Base-by-base conservation (phyloP, 2,797 vertebrate genomes). In the Coranthus polyacanthus region DNA sequence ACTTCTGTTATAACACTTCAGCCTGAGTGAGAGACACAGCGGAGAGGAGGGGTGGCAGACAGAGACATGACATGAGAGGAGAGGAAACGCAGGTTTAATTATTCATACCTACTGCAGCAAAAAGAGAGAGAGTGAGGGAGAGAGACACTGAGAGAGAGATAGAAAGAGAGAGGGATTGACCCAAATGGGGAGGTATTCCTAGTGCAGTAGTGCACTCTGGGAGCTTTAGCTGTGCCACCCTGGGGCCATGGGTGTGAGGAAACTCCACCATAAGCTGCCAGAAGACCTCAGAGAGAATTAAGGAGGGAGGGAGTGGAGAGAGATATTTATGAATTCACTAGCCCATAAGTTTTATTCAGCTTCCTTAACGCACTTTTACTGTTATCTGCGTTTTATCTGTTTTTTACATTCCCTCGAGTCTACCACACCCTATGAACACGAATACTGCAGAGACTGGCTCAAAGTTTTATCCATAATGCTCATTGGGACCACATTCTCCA, bases 1-100 rank as follows among this genome's bases (percentile, higher is more conserved):
- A 93, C 89, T 92, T 91, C 89, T 91, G 89, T 90, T 92, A 87
- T 85, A 91, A 87, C 90, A 86, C 86, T 93, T 91, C 84, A 88
- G 80, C 86, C 83, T 80, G 82, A 89, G 89, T 82, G 87, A 89
- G 88, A 86, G 83, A 83, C 81, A 79, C 67, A 68, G 67, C 49
- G 37, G 72, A 58, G 63, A 69, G 84, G 76, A 61, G 70, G 82
- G 83, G 78, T 78, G 82, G 83, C 64, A 82, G 79, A 88, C 81
- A 78, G 76, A 88, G 81, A 87, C 84, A 86, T 86, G 83, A 87
- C 83, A 88, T 81, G 88, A 85, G 82, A 87, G 72, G 68, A 85
- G 82, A 89, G 73, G 85, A 92, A 93, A 89, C 60, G 81, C 81
- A 83, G 79, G 68, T 92, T 93, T 91, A 93, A 93, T 93, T 93